Conservation (phyloP, 2,888 invertebrate genomes). For the Dolomedes plantarius region DNA sequence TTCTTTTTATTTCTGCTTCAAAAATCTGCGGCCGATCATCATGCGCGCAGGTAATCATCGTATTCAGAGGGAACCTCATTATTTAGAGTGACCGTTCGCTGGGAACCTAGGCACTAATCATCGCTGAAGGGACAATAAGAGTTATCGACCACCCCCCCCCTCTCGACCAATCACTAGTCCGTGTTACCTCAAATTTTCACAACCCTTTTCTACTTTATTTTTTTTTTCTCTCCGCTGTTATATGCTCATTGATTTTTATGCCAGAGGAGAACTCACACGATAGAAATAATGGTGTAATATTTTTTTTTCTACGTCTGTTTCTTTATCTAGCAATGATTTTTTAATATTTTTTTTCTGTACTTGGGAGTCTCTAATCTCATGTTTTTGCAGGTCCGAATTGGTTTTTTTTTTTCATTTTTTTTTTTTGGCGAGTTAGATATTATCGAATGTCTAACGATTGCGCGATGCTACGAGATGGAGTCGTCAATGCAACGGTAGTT, state of each 20-base stretch:
- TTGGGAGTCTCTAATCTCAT: background rate
- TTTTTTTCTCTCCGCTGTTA: background rate
- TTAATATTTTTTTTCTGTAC: background rate
- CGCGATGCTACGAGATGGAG: background rate
- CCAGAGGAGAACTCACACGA: constrained; percentile 31
- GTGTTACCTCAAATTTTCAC: constrained; percentile 58
- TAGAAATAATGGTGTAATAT: constrained; percentile 32
- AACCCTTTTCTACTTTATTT: constrained; percentile 35
- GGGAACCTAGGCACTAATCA: constrained; percentile 65
- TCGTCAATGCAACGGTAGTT: background rate
- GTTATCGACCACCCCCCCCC: constrained; percentile 53
- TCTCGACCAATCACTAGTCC: constrained; percentile 45
- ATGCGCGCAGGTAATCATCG: constrained; percentile 60
- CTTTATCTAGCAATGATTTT: constrained; percentile 8
- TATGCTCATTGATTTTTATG: constrained; percentile 62
- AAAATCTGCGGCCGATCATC: constrained; percentile 52
- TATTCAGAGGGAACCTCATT: constrained; percentile 47
- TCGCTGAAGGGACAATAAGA: constrained; percentile 60
- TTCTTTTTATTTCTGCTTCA: constrained; percentile 6
- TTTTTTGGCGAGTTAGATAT: background rate
- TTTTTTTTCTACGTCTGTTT: constrained; percentile 12
- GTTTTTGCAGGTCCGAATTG: constrained; percentile 1
- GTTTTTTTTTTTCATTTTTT: background rate
- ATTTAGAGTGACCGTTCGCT: constrained; percentile 63
- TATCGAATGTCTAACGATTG: constrained; percentile 6